Percentiles rank a stretch among this genome's conserved stretches.
Evolutionary conservation across 2,113 vertebrate genomes (phyloP).

Genomic region (Chloebia gouldiae): DNA sequence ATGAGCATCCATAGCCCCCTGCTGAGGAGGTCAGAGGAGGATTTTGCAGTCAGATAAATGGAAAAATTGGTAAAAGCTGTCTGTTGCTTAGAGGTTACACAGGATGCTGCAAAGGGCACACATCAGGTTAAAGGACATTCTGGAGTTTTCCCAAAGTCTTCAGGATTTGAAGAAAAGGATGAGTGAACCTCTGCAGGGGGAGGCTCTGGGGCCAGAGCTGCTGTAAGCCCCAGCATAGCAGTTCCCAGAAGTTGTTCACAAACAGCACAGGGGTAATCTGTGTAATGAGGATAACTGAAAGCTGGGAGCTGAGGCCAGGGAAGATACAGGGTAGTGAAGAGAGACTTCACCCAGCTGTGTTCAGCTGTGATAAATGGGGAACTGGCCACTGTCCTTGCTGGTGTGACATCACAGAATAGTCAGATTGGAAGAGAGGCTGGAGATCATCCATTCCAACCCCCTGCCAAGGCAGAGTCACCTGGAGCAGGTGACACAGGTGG

Average conservation of each 20-base stretch:
- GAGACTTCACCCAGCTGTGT: neutral
- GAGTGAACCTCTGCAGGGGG: neutral
- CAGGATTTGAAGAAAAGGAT: neutral
- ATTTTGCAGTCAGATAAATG: neutral
- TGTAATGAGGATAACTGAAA: neutral
- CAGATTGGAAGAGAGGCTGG: neutral
- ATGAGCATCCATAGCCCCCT: neutral
- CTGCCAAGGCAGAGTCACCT: neutral
- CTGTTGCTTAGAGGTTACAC: neutral
- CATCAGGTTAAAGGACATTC: neutral
- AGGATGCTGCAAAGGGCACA: neutral
- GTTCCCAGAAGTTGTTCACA: neutral
- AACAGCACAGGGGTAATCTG: neutral
- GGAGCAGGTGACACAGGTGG: neutral
- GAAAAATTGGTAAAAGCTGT: neutral
- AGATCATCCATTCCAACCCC: neutral
- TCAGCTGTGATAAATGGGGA: neutral
- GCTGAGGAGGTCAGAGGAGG: neutral
- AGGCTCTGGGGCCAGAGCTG: rapidly evolving
- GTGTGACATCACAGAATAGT: neutral
- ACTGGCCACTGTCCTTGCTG: neutral
- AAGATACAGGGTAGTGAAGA: neutral
- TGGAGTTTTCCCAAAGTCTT: neutral
- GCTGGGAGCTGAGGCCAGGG: neutral
- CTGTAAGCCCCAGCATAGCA: neutral